A percentile compares a stretch with the other conserved stretches of the same genome.
phyloP scores from a whole-genome alignment of 2,113 vertebrate genomes.

The Periophthalmus modestus region DNA sequence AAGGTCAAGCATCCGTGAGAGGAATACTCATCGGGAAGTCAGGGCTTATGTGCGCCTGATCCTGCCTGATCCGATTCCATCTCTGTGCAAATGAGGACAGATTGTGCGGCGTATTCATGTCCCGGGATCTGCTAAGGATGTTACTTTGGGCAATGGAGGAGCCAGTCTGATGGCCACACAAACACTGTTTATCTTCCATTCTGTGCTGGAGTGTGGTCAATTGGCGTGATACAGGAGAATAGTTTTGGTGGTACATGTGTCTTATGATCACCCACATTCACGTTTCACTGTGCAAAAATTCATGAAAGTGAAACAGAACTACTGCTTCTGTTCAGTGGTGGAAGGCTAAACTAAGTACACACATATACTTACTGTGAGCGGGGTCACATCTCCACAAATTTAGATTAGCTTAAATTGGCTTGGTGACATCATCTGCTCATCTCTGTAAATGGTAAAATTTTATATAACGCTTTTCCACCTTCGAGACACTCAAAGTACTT shows the following conservation, averaged over 20 bases:
- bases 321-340: no score
- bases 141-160: conserved; percentile 20
- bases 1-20: conserved; percentile 77
- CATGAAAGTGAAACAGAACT: background rate
- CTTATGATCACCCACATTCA: background rate
- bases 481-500: no score
- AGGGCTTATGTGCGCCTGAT: conserved; percentile 57
- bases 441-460: no score
- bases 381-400: no score
- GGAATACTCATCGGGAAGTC: conserved; percentile 78
- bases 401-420: no score
- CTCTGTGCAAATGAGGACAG: conserved; percentile 52
- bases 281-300: no score
- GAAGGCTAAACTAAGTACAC: no score
- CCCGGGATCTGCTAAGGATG: conserved; percentile 30
- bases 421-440: no score
- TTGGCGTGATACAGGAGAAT: background rate
- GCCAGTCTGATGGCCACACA: conserved; percentile 6
- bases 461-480: no score
- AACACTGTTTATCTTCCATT: conserved; percentile 20
- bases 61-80: conserved; percentile 54
- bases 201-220: conserved; percentile 9
- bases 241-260: background rate
- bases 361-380: no score
- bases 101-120: conserved; percentile 31